Base-by-base conservation (phyloP, 1,140 invertebrate genomes). In the Brachionus calyciflorus region DNA sequence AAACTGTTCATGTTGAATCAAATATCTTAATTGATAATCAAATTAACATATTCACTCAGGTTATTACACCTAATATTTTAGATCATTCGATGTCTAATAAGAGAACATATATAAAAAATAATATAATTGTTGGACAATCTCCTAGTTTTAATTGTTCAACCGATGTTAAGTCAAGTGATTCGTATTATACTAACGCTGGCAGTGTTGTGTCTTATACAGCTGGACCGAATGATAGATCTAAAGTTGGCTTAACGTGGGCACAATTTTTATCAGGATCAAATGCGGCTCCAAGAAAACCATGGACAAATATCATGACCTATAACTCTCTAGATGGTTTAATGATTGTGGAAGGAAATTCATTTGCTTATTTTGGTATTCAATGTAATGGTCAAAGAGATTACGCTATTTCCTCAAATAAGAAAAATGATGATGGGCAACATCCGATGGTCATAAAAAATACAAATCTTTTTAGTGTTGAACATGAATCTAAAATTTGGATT, bases 221-320 rank as follows among this genome's bases (percentile, higher is more conserved):
- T 53, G 69, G 69, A 1, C 3, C 46, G 3, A 41, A 51, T 51
- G 46, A 48, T 5, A 73, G n/a, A 26, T 80, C 79, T 2, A 77
- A 76, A 28, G 75, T 79, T 24, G 79, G 57, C 21, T 12, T 83
- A 26, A 53, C 51, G 1, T 79, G 79, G 49, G 49, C 79, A 7
- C 77, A 76, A 3, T 82, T 82, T 69, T 78, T 77, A 17, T 77
- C 76, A n/a, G 81, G 78, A 0, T 6, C 53, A 33, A 84, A 84
- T 60, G 63, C 46, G 0, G 80, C 80, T 21, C 82, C 82, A 0
- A 73, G 69, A 1, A 81, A 81, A 44, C 79, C 80, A 6, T 81
- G 80, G 69, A 7, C 46, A 12, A 41, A 41, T 28, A 49, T 70
- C 9, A 70, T 70, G 68, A 9, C 68, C 1, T 70, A 70, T 17